Evolutionary conservation across 2,888 invertebrate genomes (phyloP), one percentile per base, ranked within the genome.

Genomic region (Gibbula magus): DNA sequence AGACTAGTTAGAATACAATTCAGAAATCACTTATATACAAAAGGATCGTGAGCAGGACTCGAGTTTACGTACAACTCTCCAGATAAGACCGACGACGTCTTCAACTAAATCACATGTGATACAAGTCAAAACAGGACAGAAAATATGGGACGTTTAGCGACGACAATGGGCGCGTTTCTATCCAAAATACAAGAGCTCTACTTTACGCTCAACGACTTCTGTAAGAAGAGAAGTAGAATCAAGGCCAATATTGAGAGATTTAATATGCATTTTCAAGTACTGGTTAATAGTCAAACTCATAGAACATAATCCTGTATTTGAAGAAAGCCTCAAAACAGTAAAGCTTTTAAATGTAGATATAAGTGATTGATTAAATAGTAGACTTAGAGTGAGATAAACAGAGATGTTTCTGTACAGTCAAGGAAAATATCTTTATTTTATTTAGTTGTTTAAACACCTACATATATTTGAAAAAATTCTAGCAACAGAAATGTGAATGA

Each of bases 71-170:
- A 20, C n/a, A 32, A 70, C 35, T 13, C 35, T 70, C 35, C 70
- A 70, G 32, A 35, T 70, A 39, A 70, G 70, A 32, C 39, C 3
- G 4, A 70, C 70, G 29, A 61, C 4, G 61, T 61, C 29, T 25
- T 70, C 35, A 70, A 70, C 32, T 32, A 70, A 70, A 35, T 18
- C 70, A 32, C 70, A 70, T 18, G 8, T 35, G n/a, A 32, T 35
- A 70, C 70, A 70, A 70, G 70, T 70, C 39, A 39, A 39, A 70
- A 70, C 70, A 70, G n/a, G 70, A 32, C 2, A 8, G 39, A 35
- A 70, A 70, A 20, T 18, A n/a, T 29, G 32, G 18, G 35, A n/a
- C 32, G 45, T 45, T 45, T 8, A 10, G 45, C 45, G 13, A 13
- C 10, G 45, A 45, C 45, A 45, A 45, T 10, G 45, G 45, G 35